Evolutionary conservation across 1,140 invertebrate species (phyloP).

Genomic region (Agrypnia vestita): DNA sequence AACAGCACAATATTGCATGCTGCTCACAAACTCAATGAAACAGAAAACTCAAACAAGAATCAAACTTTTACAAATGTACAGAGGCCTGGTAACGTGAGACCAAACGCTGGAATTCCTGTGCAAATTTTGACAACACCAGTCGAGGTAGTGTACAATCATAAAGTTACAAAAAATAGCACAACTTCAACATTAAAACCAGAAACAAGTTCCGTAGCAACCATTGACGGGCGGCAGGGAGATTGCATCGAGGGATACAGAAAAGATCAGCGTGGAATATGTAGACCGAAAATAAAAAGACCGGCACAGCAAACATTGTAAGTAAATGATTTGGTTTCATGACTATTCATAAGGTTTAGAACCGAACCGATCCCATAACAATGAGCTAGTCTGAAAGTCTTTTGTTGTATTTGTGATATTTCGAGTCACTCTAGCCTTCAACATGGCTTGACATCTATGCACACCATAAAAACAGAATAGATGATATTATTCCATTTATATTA

Average conservation of each 20-base stretch:
- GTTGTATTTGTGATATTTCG: neutral
- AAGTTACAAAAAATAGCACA: slow-evolving; percentile 3
- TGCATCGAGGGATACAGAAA: slow-evolving; percentile 69
- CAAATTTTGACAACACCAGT: slow-evolving; percentile 53
- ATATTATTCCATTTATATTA: no score
- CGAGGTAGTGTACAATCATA: slow-evolving; percentile 37
- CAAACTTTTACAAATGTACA: slow-evolving; percentile 7
- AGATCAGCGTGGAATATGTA: slow-evolving; percentile 68
- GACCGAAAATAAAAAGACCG: slow-evolving; percentile 65
- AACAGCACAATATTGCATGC: neutral
- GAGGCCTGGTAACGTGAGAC: neutral
- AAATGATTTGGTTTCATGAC: neutral
- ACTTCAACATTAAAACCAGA: slow-evolving; percentile 3
- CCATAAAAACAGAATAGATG: no score
- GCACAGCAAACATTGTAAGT: slow-evolving; percentile 63
- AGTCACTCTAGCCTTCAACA: neutral
- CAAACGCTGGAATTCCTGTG: slow-evolving; percentile 57
- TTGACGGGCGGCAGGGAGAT: slow-evolving; percentile 54
- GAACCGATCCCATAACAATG: no score
- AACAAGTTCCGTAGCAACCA: slow-evolving; percentile 21
- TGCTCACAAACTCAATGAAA: neutral
- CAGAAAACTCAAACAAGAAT: slow-evolving; percentile 8
- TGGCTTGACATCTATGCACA: no score
- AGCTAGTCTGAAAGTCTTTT: no score
- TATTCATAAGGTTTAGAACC: neutral